phyloP scores from a whole-genome alignment of 2,113 vertebrate species.

The Sitta europaea region DNA sequence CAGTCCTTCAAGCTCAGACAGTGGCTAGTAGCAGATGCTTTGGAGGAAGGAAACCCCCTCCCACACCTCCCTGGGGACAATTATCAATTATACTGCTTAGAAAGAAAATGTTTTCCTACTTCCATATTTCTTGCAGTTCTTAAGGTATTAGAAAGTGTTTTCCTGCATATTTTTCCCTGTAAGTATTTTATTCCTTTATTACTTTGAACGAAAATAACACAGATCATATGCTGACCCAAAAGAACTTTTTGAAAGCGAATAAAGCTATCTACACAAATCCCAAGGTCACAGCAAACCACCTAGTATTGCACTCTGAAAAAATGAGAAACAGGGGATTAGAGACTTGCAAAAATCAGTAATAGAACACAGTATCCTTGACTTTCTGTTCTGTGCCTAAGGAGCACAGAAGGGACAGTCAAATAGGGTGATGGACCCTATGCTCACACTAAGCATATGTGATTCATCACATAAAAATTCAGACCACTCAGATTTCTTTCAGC shows the following conservation, averaged over 20 bases:
- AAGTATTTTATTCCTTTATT: not conserved
- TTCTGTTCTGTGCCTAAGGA: not conserved
- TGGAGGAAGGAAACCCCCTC: slow-evolving; percentile 12
- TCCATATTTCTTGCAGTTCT: not conserved
- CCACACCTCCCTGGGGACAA: not conserved
- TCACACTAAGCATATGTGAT: not conserved
- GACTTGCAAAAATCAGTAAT: not conserved
- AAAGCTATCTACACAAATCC: not conserved
- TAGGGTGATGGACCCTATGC: not conserved
- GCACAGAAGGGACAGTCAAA: not conserved
- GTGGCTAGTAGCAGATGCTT: slow-evolving; percentile 43
- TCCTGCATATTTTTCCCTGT: not conserved
- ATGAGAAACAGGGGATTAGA: not conserved
- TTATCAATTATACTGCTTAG: slow-evolving; percentile 41
- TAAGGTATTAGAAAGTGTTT: not conserved
- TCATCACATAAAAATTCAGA: not conserved
- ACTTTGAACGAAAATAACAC: not conserved
- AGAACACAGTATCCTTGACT: not conserved
- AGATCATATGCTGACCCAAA: not conserved
- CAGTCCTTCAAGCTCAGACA: slow-evolving; percentile 1
- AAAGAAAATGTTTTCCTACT: not conserved
- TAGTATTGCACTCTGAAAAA: not conserved
- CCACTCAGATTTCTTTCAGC: not conserved
- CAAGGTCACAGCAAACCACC: not conserved
- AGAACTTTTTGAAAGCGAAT: slow-evolving; percentile 5